phyloP scores from a whole-genome alignment of 2,797 vertebrate species.

The Pseudochirops corinnae region DNA sequence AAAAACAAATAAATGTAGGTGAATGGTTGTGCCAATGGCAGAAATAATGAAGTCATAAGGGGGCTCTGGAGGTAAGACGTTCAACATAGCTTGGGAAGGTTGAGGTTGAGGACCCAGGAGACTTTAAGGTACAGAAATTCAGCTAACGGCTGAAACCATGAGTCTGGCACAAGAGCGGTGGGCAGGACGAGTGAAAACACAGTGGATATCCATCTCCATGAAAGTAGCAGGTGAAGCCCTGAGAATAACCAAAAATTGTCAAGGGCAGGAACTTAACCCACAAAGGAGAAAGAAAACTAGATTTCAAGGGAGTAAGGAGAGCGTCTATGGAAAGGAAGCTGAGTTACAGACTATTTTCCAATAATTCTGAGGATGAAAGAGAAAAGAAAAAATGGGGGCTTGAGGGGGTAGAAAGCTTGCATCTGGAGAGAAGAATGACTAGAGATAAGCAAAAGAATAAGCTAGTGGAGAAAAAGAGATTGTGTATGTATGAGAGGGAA shows the following conservation, averaged over 20 bases:
- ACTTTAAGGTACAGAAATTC: neutral
- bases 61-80: neutral
- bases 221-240: too few species aligned
- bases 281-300: neutral
- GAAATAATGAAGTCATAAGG: neutral
- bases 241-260: neutral
- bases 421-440: neutral
- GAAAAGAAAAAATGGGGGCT: neutral
- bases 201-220: neutral
- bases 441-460: neutral
- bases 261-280: neutral
- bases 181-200: neutral
- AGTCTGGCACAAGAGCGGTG: neutral
- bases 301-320: neutral
- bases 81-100: neutral
- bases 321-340: neutral
- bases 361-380: neutral
- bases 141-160: neutral
- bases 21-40: neutral
- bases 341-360: neutral
- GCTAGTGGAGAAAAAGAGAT: neutral
- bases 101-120: neutral
- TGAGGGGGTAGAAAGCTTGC: neutral
- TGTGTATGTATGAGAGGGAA: neutral
- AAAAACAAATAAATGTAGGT: neutral